Evolutionary conservation across 2,797 vertebrate genomes (phyloP).

Genomic region (Aratinga solstitialis): DNA sequence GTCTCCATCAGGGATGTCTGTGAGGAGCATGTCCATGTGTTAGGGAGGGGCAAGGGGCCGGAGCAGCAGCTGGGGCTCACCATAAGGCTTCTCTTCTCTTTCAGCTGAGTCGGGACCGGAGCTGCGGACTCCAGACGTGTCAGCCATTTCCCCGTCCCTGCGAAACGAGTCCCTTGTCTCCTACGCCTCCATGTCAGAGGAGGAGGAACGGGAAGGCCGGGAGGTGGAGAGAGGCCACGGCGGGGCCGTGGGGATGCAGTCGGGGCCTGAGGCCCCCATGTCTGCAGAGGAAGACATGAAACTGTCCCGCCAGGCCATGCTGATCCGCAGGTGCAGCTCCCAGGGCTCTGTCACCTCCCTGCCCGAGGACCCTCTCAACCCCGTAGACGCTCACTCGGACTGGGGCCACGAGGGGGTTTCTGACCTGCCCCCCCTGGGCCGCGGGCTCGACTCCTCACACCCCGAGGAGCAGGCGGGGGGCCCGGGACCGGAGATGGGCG

Average conservation of each 20-base stretch:
- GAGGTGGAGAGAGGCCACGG: slow-evolving; percentile 41
- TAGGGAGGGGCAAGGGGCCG: accelerated
- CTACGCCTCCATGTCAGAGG: slow-evolving; percentile 59
- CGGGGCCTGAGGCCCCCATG: neutral
- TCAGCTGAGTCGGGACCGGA: slow-evolving; percentile 26
- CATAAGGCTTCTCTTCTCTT: neutral
- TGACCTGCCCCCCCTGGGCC: slow-evolving; percentile 27
- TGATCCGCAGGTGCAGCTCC: slow-evolving; percentile 54
- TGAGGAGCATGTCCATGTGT: accelerated
- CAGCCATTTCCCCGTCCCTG: slow-evolving; percentile 38
- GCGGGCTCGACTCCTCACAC: slow-evolving; percentile 16
- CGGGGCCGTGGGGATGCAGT: neutral
- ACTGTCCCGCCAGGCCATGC: slow-evolving; percentile 33
- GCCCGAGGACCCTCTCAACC: slow-evolving; percentile 60
- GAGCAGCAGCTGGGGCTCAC: neutral
- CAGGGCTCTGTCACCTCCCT: slow-evolving; percentile 64
- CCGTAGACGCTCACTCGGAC: slow-evolving; percentile 34
- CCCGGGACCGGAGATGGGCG: neutral
- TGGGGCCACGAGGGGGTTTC: slow-evolving; percentile 35
- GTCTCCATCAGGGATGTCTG: neutral
- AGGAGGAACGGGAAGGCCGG: slow-evolving; percentile 60
- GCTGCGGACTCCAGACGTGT: slow-evolving; percentile 48
- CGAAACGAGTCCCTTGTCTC: slow-evolving; percentile 58
- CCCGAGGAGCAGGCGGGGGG: slow-evolving; percentile 47
- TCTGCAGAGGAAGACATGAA: slow-evolving; percentile 33